These are phyloP conservation scores for Trididemnum miniatum DNA, from an alignment of 23 tunicate genomes.

Conservation along the genomic window DNA sequence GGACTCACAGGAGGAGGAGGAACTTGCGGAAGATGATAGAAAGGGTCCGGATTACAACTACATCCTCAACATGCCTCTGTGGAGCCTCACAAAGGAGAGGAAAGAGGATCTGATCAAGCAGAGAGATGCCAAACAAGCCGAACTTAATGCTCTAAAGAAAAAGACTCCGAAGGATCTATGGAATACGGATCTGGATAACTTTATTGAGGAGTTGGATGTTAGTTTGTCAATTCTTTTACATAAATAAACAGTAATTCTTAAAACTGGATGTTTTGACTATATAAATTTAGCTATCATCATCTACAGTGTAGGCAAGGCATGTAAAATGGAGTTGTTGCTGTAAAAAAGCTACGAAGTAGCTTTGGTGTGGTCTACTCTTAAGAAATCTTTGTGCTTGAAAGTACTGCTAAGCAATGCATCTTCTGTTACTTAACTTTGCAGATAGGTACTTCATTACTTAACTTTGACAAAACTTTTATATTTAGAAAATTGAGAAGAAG, in stretches of 20 bases:
- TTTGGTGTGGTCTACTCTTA: too few species aligned
- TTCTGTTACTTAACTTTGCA: too few species aligned
- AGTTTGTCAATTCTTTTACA: constrained; percentile 14
- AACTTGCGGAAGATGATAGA: constrained; percentile 32
- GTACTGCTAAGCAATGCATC: too few species aligned
- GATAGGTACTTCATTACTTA: too few species aligned
- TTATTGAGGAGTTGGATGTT: constrained; percentile 84
- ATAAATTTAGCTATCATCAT: too few species aligned
- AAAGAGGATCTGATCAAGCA: constrained; percentile 88
- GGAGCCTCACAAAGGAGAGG: constrained; percentile 86
- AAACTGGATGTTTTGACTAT: too few species aligned
- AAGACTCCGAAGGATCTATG: constrained; percentile 78
- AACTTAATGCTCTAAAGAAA: constrained; percentile 65
- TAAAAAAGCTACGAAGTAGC: too few species aligned
- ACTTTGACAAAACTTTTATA: too few species aligned
- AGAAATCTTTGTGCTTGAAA: too few species aligned
- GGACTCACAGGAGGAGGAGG: constrained; percentile 49
- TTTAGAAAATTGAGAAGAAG: constrained; percentile 81
- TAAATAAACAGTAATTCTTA: too few species aligned
- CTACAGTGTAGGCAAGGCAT: too few species aligned
- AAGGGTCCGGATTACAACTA: constrained; percentile 85
- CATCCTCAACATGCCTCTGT: constrained; percentile 92
- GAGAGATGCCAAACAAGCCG: constrained; percentile 73
- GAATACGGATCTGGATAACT: constrained; percentile 78
- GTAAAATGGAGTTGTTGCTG: too few species aligned